Base-by-base conservation (phyloP, 2,797 vertebrate genomes). In the Betta splendens region DNA sequence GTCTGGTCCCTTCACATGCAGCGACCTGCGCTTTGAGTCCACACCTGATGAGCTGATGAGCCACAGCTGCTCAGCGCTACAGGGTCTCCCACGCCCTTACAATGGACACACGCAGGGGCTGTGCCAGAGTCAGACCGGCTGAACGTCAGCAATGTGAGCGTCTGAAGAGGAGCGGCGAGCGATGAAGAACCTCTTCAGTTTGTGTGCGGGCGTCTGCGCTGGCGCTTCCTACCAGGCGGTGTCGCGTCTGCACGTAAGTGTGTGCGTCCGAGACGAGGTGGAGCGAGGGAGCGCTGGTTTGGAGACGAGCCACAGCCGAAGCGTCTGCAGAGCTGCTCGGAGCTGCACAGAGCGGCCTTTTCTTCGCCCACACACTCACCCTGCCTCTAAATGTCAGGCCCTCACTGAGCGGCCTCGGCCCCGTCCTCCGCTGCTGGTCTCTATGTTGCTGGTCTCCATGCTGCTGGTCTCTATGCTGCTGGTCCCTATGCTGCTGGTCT, bases 171-270 rank as follows among this genome's bases (percentile, higher is more conserved):
- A 58, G 61, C 59, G 18, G 23, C 4, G 21, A 15, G 68, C 13
- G 1, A 89, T 92, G 90, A 91, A 85, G 83, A 80, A 68, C 46
- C 39, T 92, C 16, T 88, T 90, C 61, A 84, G 69, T 58, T 54
- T 89, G 60, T 93, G 91, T 72, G 68, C 63, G 36, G 81, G 82
- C 31, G 7, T 60, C 26, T 89, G 85, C 56, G 39, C 65, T 7
- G 65, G 80, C 4, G 53, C 52, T 35, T 38, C 73, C 31, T 88
- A 79, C 69, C 74, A 69, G 20, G 18, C 69, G 5, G 83, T 80
- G 9, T 65, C 73, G 75, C 65, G 69, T 69, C 37, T 79, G 55
- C 80, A 86, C 84, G 90, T 91, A 90, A 92, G 89, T 20, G 4
- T n/a, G n/a, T n/a, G n/a, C n/a, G n/a, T n/a, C n/a, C n/a, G n/a